These are phyloP conservation scores for Himalopsyche kuldschensis DNA, from an alignment of 2,888 invertebrate species.

Conservation along the genomic window DNA sequence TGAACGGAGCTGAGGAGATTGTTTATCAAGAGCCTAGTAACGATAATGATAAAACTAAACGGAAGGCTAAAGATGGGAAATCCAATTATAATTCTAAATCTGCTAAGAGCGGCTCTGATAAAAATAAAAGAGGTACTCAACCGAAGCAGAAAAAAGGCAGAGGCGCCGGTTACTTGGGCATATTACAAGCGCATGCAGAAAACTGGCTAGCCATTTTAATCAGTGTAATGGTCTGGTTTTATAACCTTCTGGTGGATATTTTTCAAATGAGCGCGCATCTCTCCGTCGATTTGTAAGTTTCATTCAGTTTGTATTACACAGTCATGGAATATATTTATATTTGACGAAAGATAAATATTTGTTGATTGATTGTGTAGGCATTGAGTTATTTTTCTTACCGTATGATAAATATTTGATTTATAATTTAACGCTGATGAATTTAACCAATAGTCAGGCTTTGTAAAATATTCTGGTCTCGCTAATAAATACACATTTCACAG, in stretches of 20 bases:
- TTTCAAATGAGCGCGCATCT: slow-evolving; percentile 76
- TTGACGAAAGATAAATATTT: not conserved
- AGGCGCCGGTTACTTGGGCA: slow-evolving; percentile 51
- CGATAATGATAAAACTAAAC: slow-evolving; percentile 28
- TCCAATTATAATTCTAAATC: slow-evolving; percentile 13
- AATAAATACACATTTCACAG: no score
- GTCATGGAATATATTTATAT: slow-evolving; percentile 8
- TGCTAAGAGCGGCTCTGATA: slow-evolving; percentile 48
- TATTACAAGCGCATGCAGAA: slow-evolving; percentile 54
- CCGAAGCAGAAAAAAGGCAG: slow-evolving; percentile 51
- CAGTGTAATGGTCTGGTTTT: slow-evolving; percentile 74
- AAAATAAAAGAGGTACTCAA: slow-evolving; percentile 55
- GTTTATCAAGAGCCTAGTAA: slow-evolving; percentile 21
- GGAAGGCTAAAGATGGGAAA: slow-evolving; percentile 27
- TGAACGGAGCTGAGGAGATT: slow-evolving; percentile 43
- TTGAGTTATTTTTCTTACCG: no score
- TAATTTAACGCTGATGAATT: no score
- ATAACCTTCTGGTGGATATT: slow-evolving; percentile 78
- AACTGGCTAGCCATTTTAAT: slow-evolving; percentile 62
- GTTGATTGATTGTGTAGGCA: not conserved
- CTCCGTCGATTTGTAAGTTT: slow-evolving; percentile 70
- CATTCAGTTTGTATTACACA: not conserved
- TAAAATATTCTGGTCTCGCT: no score
- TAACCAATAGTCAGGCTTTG: no score
- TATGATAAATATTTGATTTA: no score